phyloP scores from a whole-genome alignment of 2,888 invertebrate genomes.

The Drosophila austrosaltans region DNA sequence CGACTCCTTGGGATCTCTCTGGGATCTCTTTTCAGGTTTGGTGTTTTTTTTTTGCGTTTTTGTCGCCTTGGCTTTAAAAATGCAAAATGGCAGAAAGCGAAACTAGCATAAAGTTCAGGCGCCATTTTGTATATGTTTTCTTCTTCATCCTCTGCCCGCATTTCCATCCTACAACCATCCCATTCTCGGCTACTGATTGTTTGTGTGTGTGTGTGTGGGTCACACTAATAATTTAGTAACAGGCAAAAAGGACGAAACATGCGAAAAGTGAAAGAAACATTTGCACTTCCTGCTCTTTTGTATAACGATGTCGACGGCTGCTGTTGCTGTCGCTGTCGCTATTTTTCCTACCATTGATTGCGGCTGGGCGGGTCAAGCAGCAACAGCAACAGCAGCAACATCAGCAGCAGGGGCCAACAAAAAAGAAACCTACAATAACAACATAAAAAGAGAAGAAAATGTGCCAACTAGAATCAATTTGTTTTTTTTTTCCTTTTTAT shows the following conservation, averaged over 20 bases:
- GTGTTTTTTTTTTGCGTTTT: slow-evolving; percentile 18
- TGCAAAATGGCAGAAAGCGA: slow-evolving; percentile 65
- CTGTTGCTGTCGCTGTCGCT: slow-evolving; percentile 22
- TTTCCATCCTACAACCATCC: not conserved
- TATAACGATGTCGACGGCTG: slow-evolving; percentile 20
- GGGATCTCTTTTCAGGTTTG: slow-evolving; percentile 15
- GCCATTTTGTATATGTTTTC: slow-evolving; percentile 46
- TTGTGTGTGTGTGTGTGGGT: slow-evolving; percentile 44
- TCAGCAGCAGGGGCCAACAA: not conserved
- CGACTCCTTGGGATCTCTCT: slow-evolving; percentile 36
- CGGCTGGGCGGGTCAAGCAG: slow-evolving; percentile 64
- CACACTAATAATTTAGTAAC: slow-evolving; percentile 76
- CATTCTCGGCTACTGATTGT: slow-evolving; percentile 10
- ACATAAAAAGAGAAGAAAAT: slow-evolving; percentile 45
- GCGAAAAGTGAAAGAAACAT: slow-evolving; percentile 73
- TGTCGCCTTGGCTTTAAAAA: slow-evolving; percentile 64
- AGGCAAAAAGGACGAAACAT: slow-evolving; percentile 63
- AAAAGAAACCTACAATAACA: not conserved
- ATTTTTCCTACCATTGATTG: slow-evolving; percentile 53
- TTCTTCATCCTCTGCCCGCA: not conserved
- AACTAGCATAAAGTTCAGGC: slow-evolving; percentile 63
- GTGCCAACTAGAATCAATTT: slow-evolving; percentile 70
- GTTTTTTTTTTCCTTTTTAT: slow-evolving; percentile 36
- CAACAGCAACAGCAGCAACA: slow-evolving; percentile 26
- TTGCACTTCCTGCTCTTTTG: slow-evolving; percentile 73